Conservation (phyloP, 2,888 invertebrate genomes). For the Steinernema carpocapsae region DNA sequence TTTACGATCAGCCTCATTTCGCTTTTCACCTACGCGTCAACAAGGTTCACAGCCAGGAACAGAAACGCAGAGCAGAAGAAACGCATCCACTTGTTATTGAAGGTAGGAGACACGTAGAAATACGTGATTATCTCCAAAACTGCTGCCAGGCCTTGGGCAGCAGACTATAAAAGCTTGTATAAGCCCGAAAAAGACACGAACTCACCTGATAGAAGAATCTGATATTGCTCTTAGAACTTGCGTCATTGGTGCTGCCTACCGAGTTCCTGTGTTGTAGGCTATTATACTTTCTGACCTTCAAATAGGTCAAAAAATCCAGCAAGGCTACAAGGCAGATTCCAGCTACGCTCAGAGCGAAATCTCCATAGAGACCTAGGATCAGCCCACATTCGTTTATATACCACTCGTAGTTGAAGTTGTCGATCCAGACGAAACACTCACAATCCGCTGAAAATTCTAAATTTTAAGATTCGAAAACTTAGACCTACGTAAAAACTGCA, state of each 20-base stretch:
- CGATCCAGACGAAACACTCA: background rate
- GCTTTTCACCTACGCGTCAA: background rate
- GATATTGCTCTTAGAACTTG: background rate
- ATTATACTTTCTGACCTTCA: background rate
- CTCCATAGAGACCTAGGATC: too few relatives aligned
- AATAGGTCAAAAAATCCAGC: background rate
- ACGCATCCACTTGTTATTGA: background rate
- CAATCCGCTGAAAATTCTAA: background rate
- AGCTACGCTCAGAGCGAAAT: background rate
- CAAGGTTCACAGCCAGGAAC: background rate
- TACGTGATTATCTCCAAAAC: background rate
- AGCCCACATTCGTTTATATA: too few relatives aligned
- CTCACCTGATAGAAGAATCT: background rate
- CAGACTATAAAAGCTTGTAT: background rate
- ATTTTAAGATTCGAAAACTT: background rate
- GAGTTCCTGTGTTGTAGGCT: background rate
- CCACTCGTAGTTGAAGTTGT: background rate
- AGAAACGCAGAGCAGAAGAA: background rate
- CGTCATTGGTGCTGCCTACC: background rate
- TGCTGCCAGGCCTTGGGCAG: background rate
- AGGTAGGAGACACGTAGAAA: background rate
- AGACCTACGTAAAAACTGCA: background rate
- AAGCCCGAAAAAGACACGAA: background rate
- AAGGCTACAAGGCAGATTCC: background rate
- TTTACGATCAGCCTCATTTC: background rate